Evolutionary conservation across 2,797 vertebrate genomes (phyloP).

Genomic region (Octomys mimax): DNA sequence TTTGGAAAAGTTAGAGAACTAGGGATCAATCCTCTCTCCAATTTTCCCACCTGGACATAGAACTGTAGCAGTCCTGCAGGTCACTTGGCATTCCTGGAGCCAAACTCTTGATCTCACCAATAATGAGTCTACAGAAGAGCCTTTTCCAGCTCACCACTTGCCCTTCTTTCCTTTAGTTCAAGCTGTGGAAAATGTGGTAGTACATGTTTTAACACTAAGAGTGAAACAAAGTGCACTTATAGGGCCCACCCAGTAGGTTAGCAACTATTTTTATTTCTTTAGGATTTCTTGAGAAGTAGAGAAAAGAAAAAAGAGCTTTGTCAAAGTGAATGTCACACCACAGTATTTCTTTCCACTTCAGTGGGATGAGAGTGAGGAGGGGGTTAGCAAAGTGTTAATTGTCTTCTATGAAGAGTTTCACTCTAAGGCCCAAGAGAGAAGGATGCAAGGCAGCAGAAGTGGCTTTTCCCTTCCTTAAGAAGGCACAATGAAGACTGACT

Average conservation of each 20-base stretch:
- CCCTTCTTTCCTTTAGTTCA: neutral
- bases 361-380: slow-evolving; percentile 25
- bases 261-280: slow-evolving; percentile 86
- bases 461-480: slow-evolving; percentile 21
- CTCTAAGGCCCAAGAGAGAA: neutral
- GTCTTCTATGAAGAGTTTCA: neutral
- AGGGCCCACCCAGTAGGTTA: slow-evolving; percentile 81
- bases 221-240: slow-evolving; percentile 27
- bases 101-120: slow-evolving; percentile 59
- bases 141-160: neutral
- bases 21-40: neutral
- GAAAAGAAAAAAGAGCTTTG: slow-evolving; percentile 71
- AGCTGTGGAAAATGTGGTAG: slow-evolving; percentile 37
- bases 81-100: slow-evolving; percentile 47
- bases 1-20: neutral
- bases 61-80: slow-evolving; percentile 54
- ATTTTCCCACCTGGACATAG: neutral
- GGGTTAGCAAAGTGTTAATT: neutral
- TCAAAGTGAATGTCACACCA: slow-evolving; percentile 78
- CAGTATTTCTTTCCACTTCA: slow-evolving; percentile 71
- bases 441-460: neutral
- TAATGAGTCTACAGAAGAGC: neutral
- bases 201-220: fast-evolving
- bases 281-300: slow-evolving; percentile 59
- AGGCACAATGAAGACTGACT: slow-evolving; percentile 12